Conservation (phyloP, 2,888 invertebrate species). For the Leptinotarsa juncta region DNA sequence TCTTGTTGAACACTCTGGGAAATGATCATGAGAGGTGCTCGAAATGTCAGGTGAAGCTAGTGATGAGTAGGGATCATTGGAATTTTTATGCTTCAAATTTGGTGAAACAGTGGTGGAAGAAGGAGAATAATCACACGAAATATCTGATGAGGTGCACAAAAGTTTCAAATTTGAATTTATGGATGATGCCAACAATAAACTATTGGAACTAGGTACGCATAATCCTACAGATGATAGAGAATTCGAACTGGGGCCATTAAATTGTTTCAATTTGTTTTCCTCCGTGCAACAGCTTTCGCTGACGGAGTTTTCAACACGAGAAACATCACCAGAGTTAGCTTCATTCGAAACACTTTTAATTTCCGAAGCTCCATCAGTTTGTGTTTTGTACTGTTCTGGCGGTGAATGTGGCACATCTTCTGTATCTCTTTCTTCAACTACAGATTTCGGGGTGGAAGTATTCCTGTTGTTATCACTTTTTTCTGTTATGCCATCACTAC, state of each 20-base stretch:
- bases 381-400: not conserved
- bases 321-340: not conserved
- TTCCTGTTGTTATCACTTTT: not conserved
- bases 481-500: no score
- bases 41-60: slow-evolving; percentile 35
- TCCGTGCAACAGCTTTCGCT: not conserved
- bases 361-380: not conserved
- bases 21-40: slow-evolving; percentile 28
- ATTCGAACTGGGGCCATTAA: not conserved
- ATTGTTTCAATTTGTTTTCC: slow-evolving; percentile 2
- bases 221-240: not conserved
- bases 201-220: not conserved
- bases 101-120: slow-evolving; percentile 7
- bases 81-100: not conserved
- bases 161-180: not conserved
- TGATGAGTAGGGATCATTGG: slow-evolving; percentile 20
- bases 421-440: not conserved
- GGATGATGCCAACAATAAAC: not conserved
- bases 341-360: not conserved
- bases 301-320: not conserved
- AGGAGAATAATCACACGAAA: slow-evolving; percentile 16
- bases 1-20: slow-evolving; percentile 6
- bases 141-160: slow-evolving; percentile 18
- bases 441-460: not conserved
- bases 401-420: not conserved